Conservation (phyloP, 2,888 invertebrate species). For the Eilema caniola region DNA sequence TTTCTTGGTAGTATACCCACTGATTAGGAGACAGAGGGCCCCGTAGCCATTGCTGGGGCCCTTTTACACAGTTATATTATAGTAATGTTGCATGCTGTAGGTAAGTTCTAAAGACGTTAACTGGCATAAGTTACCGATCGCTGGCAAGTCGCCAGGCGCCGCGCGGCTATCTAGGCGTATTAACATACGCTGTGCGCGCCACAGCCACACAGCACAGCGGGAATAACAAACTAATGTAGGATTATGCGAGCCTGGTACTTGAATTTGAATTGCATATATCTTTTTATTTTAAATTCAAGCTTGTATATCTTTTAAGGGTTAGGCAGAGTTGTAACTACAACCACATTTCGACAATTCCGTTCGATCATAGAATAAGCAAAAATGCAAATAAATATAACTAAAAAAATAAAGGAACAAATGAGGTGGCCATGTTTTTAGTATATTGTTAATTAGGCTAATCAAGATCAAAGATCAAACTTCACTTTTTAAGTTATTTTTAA, state of each 20-base stretch:
- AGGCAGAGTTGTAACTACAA: background rate
- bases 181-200: constrained; percentile 33
- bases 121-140: constrained; percentile 18
- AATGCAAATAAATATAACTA: too few relatives aligned
- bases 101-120: constrained; percentile 1
- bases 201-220: constrained; percentile 7
- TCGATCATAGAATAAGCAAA: too few relatives aligned
- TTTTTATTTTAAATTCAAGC: background rate
- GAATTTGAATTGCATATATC: background rate
- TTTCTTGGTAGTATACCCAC: too few relatives aligned
- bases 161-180: constrained; percentile 38
- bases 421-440: too few relatives aligned
- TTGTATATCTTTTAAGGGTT: background rate
- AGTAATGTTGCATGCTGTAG: background rate
- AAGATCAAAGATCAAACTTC: too few relatives aligned
- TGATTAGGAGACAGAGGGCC: background rate
- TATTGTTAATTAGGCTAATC: too few relatives aligned
- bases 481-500: too few relatives aligned
- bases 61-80: background rate
- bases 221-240: constrained; percentile 14
- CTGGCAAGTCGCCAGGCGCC: constrained; percentile 39
- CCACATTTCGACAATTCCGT: too few relatives aligned
- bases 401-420: too few relatives aligned
- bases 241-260: constrained; percentile 22
- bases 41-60: background rate